A percentile compares a stretch with the other conserved stretches of the same genome.
Evolutionary conservation across 2,888 invertebrate species (phyloP).

Genomic region (Nipponacmea schrenckii): DNA sequence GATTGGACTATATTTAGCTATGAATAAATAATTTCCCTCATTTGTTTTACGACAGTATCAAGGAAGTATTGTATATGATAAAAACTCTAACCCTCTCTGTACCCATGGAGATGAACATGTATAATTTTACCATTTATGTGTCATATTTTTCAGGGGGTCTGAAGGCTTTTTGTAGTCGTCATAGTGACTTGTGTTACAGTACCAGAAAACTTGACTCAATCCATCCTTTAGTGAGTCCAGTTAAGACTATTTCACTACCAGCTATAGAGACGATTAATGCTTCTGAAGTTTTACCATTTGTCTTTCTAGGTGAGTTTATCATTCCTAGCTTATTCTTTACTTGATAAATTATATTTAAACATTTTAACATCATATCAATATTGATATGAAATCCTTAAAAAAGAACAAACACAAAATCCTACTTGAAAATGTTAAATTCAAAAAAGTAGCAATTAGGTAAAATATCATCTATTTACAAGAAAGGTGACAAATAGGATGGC

Average conservation of each 20-base stretch:
- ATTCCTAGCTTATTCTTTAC: too few species aligned
- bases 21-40: too few species aligned
- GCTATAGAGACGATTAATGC: conserved; percentile 78
- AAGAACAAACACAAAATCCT: too few species aligned
- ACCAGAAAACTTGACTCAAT: conserved; percentile 61
- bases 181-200: conserved; percentile 80
- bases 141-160: conserved; percentile 59
- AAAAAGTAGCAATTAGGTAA: conserved; percentile 5
- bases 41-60: too few species aligned
- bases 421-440: too few species aligned
- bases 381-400: too few species aligned
- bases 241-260: conserved; percentile 60
- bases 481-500: conserved; percentile 11
- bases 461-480: conserved; percentile 12
- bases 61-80: too few species aligned
- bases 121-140: background rate
- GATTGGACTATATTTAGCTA: too few species aligned
- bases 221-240: conserved; percentile 70
- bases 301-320: conserved; percentile 75
- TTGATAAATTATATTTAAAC: too few species aligned
- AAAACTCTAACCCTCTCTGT: too few species aligned
- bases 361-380: too few species aligned
- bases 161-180: conserved; percentile 64
- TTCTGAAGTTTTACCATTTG: conserved; percentile 82
- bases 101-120: too few species aligned